Conservation (phyloP, 2,888 invertebrate species). For the Lasioglossum malachurum region DNA sequence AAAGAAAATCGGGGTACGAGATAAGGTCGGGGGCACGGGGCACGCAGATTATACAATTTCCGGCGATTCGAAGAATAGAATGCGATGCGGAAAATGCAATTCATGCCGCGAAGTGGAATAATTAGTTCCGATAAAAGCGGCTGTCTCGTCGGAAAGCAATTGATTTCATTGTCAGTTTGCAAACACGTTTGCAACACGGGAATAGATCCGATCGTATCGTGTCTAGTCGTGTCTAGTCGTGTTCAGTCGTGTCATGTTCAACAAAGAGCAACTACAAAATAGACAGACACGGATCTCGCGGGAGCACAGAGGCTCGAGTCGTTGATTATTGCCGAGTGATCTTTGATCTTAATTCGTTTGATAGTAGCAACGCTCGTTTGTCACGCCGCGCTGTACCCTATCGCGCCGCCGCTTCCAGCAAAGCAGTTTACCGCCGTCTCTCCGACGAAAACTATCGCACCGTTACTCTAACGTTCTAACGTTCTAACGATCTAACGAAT, state of each 20-base stretch:
- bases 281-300: conserved; percentile 1
- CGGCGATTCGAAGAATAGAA: conserved; percentile 29
- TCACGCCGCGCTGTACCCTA: neutral
- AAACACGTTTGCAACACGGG: neutral
- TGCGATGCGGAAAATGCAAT: conserved; percentile 11
- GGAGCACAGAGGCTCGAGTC: conserved; percentile 1
- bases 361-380: conserved; percentile 33
- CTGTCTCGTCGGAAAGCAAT: neutral
- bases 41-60: conserved; percentile 43
- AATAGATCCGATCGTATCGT: neutral
- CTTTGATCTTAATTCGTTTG: conserved; percentile 63
- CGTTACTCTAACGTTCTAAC: neutral
- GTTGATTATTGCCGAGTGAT: conserved; percentile 54
- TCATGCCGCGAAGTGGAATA: conserved; percentile 27
- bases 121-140: conserved; percentile 18
- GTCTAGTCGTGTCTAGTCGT: neutral
- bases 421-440: conserved; percentile 41
- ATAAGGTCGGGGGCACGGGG: neutral
- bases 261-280: conserved; percentile 11
- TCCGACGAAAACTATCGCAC: conserved; percentile 29
- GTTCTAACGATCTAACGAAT: neutral
- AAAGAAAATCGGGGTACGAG: neutral
- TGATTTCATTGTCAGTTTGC: conserved; percentile 14
- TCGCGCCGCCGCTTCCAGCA: neutral
- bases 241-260: neutral